Percentiles rank a stretch among this genome's conserved stretches.
These are phyloP conservation scores for Doris montereyensis DNA, from an alignment of 2,888 invertebrate genomes.

Conservation along the genomic window DNA sequence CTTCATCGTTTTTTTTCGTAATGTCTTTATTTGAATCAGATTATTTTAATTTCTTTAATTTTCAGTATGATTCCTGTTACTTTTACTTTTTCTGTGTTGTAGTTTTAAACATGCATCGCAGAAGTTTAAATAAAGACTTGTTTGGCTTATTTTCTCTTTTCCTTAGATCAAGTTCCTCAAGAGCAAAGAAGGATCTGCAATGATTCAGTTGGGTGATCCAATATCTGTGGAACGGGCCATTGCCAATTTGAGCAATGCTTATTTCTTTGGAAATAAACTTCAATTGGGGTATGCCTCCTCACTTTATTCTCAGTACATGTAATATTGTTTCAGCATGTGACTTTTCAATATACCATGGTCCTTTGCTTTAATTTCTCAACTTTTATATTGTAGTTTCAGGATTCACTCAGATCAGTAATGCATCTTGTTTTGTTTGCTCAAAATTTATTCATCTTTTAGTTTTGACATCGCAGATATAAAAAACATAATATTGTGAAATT, in stretches of 20 bases:
- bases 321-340: background rate
- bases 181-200: slow-evolving; percentile 98
- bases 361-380: background rate
- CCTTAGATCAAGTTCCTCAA: slow-evolving; percentile 93
- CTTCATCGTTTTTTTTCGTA: too few relatives aligned
- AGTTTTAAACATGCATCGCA: too few relatives aligned
- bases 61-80: background rate
- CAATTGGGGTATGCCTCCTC: slow-evolving; percentile 78
- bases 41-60: too few relatives aligned
- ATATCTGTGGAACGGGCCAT: slow-evolving; percentile 95
- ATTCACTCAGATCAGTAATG: too few relatives aligned
- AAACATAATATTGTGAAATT: too few relatives aligned
- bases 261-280: slow-evolving; percentile 84
- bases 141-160: slow-evolving; percentile 10
- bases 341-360: background rate
- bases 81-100: background rate
- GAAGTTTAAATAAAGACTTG: too few relatives aligned
- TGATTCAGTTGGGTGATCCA: slow-evolving; percentile 99
- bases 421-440: too few relatives aligned
- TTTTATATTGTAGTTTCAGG: too few relatives aligned
- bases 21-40: too few relatives aligned
- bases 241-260: slow-evolving; percentile 93
- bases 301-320: background rate
- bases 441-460: too few relatives aligned
- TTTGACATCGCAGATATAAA: too few relatives aligned